phyloP scores from a whole-genome alignment of 2,113 vertebrate species.

The Xiphias gladius region DNA sequence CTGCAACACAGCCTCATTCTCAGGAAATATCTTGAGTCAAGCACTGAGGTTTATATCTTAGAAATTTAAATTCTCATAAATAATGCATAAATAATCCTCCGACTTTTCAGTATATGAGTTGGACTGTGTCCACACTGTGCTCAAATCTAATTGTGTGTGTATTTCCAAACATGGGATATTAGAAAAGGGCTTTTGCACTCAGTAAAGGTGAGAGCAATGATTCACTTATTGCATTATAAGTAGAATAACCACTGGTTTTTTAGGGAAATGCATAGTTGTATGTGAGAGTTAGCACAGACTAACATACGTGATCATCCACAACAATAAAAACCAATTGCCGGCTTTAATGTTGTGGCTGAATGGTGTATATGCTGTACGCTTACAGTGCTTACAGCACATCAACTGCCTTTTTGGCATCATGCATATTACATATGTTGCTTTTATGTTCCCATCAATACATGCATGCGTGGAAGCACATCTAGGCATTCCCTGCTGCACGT shows the following conservation, averaged over 20 bases:
- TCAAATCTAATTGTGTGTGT: slow-evolving; percentile 11
- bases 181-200: not conserved
- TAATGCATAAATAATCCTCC: slow-evolving; percentile 23
- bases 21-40: slow-evolving; percentile 37
- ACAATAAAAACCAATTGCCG: too few species aligned
- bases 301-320: too few species aligned
- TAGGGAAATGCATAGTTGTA: not conserved
- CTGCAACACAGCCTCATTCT: slow-evolving; percentile 33
- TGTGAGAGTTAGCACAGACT: not conserved
- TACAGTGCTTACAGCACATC: not conserved
- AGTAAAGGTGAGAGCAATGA: not conserved
- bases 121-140: slow-evolving; percentile 2
- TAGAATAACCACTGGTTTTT: slow-evolving; percentile 7
- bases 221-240: slow-evolving; percentile 23
- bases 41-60: not conserved
- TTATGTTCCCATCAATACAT: slow-evolving; percentile 51
- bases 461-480: slow-evolving; percentile 38
- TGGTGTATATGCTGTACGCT: not conserved
- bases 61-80: slow-evolving; percentile 48
- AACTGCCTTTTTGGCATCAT: slow-evolving; percentile 47
- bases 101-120: not conserved
- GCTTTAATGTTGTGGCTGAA: too few species aligned
- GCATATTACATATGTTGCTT: slow-evolving; percentile 58
- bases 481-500: slow-evolving; percentile 25
- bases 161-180: slow-evolving; percentile 16